Conservation (phyloP, 1,140 invertebrate species). For the Aphelenchoides besseyi region DNA sequence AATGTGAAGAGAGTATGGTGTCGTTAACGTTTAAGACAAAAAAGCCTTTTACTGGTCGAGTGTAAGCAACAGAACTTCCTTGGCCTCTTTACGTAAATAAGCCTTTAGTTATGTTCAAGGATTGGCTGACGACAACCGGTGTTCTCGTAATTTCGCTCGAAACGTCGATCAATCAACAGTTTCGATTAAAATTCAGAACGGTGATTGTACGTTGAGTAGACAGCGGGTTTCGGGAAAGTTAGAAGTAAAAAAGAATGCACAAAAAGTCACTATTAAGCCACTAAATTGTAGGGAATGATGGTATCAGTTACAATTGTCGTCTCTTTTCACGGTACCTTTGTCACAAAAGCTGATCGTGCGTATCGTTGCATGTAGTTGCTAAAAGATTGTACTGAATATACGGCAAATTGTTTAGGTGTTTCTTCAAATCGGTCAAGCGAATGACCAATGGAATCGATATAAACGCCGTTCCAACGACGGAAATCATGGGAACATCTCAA, state of each 20-base stretch:
- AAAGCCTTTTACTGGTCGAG: conserved; percentile 57
- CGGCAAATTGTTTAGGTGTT: too few species aligned
- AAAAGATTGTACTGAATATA: too few species aligned
- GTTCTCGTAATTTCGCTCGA: conserved; percentile 50
- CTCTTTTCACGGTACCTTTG: conserved; percentile 60
- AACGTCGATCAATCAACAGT: conserved; percentile 57
- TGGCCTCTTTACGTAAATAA: too few species aligned
- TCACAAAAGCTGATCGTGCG: conserved; percentile 55
- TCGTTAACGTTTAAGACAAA: conserved; percentile 59
- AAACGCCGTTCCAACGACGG: conserved; percentile 47
- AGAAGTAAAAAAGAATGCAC: conserved; percentile 31
- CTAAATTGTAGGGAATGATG: conserved; percentile 50
- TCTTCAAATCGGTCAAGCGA: conserved; percentile 57
- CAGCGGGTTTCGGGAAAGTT: conserved; percentile 56
- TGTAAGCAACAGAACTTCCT: too few species aligned
- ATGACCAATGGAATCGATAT: conserved; percentile 58
- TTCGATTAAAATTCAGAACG: conserved; percentile 56
- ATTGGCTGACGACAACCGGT: conserved; percentile 32
- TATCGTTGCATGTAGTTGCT: conserved; percentile 59
- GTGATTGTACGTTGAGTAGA: conserved; percentile 60
- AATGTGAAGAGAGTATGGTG: conserved; percentile 50
- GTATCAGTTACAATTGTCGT: conserved; percentile 58
- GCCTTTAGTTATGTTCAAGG: conserved; percentile 50
- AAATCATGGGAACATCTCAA: conserved; percentile 52
- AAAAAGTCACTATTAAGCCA: too few species aligned